These are phyloP conservation scores for Hemaris fuciformis DNA, from an alignment of 2,888 invertebrate species.

Conservation along the genomic window DNA sequence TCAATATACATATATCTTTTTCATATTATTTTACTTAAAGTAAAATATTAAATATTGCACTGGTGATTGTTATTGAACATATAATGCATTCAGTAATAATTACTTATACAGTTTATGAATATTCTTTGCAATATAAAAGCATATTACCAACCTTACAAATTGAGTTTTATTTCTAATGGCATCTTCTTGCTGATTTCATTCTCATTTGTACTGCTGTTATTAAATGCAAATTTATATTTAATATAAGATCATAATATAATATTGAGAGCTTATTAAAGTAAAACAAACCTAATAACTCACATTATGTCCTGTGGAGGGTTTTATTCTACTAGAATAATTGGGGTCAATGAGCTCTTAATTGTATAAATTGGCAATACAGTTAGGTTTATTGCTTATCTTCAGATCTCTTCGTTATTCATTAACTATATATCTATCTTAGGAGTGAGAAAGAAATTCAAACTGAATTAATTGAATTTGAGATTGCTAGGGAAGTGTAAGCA, in stretches of 20 bases:
- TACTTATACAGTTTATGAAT: slow-evolving; percentile 6
- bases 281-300: neutral
- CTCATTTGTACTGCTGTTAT: neutral
- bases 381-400: slow-evolving; percentile 7
- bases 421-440: neutral
- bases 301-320: neutral
- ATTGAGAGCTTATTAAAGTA: neutral
- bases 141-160: slow-evolving; percentile 4
- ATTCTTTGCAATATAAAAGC: neutral
- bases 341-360: neutral
- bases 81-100: slow-evolving; percentile 5
- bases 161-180: slow-evolving; percentile 8
- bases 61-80: slow-evolving; percentile 40
- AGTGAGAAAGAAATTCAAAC: neutral
- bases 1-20: slow-evolving; percentile 38
- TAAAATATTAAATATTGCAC: slow-evolving; percentile 77
- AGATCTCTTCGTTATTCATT: neutral
- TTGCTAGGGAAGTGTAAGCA: neutral
- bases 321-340: neutral
- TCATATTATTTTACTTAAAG: slow-evolving; percentile 71
- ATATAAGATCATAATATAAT: neutral
- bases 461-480: neutral
- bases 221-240: neutral
- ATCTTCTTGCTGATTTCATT: neutral
- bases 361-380: slow-evolving; percentile 8